Base-by-base conservation (phyloP, 2,888 invertebrate genomes). In the Plusia festucae region DNA sequence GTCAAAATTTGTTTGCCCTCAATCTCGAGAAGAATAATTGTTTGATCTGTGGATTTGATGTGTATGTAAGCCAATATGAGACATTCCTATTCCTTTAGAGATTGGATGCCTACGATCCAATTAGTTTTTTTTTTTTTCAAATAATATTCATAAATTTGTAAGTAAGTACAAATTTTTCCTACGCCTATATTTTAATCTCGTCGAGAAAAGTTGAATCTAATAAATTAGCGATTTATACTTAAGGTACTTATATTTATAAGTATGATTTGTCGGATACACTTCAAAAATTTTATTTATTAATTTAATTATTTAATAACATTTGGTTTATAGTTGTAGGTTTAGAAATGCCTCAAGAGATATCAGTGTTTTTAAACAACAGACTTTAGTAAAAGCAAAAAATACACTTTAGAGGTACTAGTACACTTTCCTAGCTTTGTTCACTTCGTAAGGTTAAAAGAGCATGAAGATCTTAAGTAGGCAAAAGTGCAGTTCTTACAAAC, bases 1-100 rank as follows among this genome's bases (percentile, higher is more conserved):
- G 64, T 16, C 60, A 67, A 70, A 73, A 58, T 60, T 74, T 67
- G 64, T 78, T 74, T 74, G 64, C 64, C 40, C 69, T 66, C 57
- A 70, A 74, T 77, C 73, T 73, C 16, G 53, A 60, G 64, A 68
- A 53, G 51, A 49, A 49, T 52, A 46, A 68, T 68, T 77, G 60
- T 73, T 74, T 73, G 78, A 77, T 74, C 52, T 59, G 60, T 52
- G 51, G 27, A 77, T 76, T 55, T 40, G 57, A 52, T 58, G 27
- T 44, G 56, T 65, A 56, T 65, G 30, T 71, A 46, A 30, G 53
- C 18, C 62, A 71, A 76, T 71, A 65, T n/a, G 40, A 40, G 40
- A 40, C 40, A 40, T 40, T n/a, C n/a, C 15, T n/a, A 30, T 30
- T 30, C 9, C 30, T 30, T 1, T 30, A 30, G 30, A 30, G 30